Evolutionary conservation across 2,113 vertebrate genomes (phyloP).

Genomic region (Serinus canaria): DNA sequence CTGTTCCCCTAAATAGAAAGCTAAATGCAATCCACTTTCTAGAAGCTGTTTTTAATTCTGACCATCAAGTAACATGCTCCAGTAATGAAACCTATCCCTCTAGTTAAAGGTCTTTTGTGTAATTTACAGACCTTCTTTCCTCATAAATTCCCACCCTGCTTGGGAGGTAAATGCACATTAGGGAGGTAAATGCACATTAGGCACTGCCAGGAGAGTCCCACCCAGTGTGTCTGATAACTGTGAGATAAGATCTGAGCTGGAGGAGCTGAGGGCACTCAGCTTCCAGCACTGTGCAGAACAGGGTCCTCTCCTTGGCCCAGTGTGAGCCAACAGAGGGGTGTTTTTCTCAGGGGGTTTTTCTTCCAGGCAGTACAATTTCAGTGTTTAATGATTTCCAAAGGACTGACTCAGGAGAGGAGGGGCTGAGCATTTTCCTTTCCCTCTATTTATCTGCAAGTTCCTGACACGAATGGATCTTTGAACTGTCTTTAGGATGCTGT

Average conservation of each 20-base stretch:
- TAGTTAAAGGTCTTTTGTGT: background rate
- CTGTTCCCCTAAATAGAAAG: background rate
- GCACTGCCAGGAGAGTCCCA: background rate
- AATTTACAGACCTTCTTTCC: background rate
- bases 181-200: background rate
- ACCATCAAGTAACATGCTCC: background rate
- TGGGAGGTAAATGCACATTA: background rate
- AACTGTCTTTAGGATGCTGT: background rate
- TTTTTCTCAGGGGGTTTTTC: background rate
- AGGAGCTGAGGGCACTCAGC: background rate
- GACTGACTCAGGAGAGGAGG: background rate
- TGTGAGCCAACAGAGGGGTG: background rate
- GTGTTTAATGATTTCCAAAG: background rate
- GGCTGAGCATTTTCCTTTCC: background rate
- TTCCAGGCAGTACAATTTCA: background rate
- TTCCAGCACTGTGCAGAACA: background rate
- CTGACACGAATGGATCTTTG: background rate
- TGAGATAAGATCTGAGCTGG: background rate
- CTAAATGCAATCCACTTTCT: conserved; percentile 2
- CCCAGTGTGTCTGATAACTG: background rate
- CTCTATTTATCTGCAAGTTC: background rate
- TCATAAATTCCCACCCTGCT: background rate
- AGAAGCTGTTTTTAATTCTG: conserved; percentile 36
- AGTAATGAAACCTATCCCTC: background rate
- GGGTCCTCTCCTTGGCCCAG: background rate